A percentile compares a stretch with the other conserved stretches of the same genome.
phyloP scores from a whole-genome alignment of 2,888 invertebrate genomes.

The Euphydryas editha region DNA sequence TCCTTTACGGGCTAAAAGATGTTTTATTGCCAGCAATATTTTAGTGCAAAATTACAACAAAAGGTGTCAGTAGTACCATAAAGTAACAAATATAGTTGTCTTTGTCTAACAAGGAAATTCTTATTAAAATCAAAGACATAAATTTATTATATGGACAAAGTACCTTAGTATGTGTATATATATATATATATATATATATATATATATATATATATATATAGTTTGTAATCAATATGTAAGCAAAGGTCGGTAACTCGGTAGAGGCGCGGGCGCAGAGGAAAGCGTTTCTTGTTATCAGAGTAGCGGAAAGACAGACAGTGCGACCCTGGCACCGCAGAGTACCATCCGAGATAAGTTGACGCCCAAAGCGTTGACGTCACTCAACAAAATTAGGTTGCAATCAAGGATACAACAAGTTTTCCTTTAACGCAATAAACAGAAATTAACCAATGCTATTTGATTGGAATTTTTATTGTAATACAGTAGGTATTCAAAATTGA shows the following conservation, averaged over 20 bases:
- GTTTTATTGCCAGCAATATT: conserved; percentile 67
- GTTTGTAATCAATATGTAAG: conserved; percentile 11
- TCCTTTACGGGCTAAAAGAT: conserved; percentile 63
- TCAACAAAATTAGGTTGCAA: conserved; percentile 40
- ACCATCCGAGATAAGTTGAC: conserved; percentile 66
- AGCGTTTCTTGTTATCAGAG: conserved; percentile 66
- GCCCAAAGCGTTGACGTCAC: conserved; percentile 57
- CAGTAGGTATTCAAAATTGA: no score
- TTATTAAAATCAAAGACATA: background rate
- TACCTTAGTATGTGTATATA: background rate
- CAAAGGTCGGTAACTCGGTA: conserved; percentile 23
- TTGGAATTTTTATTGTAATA: conserved; percentile 1
- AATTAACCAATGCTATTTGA: background rate
- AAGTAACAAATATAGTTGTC: background rate
- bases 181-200: background rate
- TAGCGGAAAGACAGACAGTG: conserved; percentile 61
- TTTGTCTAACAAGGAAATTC: background rate
- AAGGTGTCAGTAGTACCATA: conserved; percentile 26
- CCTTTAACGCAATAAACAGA: conserved; percentile 21
- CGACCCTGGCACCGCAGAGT: conserved; percentile 70
- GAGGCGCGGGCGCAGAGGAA: conserved; percentile 59
- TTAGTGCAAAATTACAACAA: conserved; percentile 37
- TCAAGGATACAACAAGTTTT: conserved; percentile 46
- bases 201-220: background rate
- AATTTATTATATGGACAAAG: background rate